phyloP scores from a whole-genome alignment of 2,888 invertebrate genomes.

The Drosophila melanosoma region DNA sequence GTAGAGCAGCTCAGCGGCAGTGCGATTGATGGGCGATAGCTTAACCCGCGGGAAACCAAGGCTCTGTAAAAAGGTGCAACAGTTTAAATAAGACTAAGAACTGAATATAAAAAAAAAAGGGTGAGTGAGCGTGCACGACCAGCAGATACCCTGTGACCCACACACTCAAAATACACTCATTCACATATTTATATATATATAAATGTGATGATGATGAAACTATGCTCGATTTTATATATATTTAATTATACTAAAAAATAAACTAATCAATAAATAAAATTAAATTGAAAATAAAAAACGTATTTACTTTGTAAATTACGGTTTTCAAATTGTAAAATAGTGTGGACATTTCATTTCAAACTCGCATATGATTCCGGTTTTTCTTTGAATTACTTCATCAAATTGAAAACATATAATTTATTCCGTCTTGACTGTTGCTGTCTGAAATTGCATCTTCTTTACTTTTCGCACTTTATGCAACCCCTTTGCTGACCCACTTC shows the following conservation, averaged over 20 bases:
- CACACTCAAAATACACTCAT: background rate
- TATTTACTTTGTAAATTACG: background rate
- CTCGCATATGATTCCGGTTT: background rate
- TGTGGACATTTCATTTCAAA: too few relatives aligned
- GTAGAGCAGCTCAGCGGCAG: conserved; percentile 81
- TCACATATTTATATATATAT: background rate
- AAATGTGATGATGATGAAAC: background rate
- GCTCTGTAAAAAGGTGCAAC: conserved; percentile 73
- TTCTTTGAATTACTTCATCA: background rate
- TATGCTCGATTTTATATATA: background rate
- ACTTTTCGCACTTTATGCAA: background rate
- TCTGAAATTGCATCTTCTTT: background rate
- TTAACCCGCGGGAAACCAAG: conserved; percentile 83
- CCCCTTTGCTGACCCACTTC: background rate
- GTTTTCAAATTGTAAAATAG: background rate
- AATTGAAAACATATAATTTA: background rate
- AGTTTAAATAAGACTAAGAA: conserved; percentile 1
- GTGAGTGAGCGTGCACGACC: background rate
- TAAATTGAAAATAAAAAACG: background rate
- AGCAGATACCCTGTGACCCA: background rate
- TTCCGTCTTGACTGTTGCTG: background rate
- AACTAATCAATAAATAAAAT: background rate
- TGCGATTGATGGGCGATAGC: conserved; percentile 75
- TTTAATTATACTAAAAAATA: background rate
- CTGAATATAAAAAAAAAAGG: background rate